Evolutionary conservation across 2,797 vertebrate species (phyloP).

Genomic region (Oreochromis grahami): DNA sequence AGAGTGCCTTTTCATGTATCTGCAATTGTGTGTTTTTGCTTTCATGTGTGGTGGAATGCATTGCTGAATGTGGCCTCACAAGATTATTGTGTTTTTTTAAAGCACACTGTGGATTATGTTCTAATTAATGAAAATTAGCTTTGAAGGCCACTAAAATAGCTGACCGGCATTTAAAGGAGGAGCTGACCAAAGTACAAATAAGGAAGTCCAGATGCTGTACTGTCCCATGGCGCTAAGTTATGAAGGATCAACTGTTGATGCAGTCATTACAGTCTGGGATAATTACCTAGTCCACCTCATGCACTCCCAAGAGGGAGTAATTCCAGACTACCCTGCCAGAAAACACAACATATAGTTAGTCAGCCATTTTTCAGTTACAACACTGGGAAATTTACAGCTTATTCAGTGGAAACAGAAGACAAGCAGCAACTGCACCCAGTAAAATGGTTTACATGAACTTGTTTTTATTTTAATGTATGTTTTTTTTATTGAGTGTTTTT

Average conservation of each 20-base stretch:
- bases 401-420: background rate
- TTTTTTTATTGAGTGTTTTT: background rate
- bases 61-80: background rate
- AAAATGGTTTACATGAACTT: background rate
- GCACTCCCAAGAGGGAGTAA: background rate
- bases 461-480: background rate
- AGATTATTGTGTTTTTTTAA: background rate
- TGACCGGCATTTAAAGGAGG: conserved; percentile 18
- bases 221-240: background rate
- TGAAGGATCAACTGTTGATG: conserved; percentile 8
- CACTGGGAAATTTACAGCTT: background rate
- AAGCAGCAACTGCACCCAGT: background rate
- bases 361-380: background rate
- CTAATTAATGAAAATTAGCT: conserved; percentile 31
- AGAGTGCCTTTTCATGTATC: background rate
- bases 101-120: conserved; percentile 6
- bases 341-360: background rate
- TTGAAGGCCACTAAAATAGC: conserved; percentile 32
- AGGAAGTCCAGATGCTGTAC: conserved; percentile 12
- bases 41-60: background rate
- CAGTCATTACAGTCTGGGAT: conserved; percentile 17
- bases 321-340: background rate
- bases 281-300: conserved; percentile 15
- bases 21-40: background rate
- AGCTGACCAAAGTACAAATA: conserved; percentile 31